Evolutionary conservation across 2,888 invertebrate species (phyloP).

Genomic region (Bombylius discolor): DNA sequence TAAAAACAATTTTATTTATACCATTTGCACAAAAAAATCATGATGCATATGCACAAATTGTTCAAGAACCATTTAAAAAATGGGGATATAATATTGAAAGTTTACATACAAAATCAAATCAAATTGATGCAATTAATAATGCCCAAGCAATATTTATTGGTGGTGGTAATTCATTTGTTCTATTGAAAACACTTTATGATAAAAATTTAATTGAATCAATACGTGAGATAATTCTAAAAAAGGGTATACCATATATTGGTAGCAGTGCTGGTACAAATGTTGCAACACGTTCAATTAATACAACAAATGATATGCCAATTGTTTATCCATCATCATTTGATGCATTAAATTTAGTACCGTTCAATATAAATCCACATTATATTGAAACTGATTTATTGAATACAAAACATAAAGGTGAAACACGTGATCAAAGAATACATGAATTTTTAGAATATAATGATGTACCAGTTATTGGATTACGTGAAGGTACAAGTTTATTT

Average conservation of each 20-base stretch:
- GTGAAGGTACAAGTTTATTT: constrained; percentile 55
- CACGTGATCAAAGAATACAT: constrained; percentile 56
- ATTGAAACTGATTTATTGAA: constrained; percentile 43
- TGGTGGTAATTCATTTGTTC: constrained; percentile 68
- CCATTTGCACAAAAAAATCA: constrained; percentile 60
- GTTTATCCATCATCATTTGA: constrained; percentile 57
- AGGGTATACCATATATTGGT: constrained; percentile 59
- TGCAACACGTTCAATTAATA: constrained; percentile 63
- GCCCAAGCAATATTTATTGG: constrained; percentile 65
- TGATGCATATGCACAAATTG: constrained; percentile 49
- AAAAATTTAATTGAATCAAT: constrained; percentile 50
- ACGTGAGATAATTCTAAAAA: constrained; percentile 43
- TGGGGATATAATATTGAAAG: constrained; percentile 55
- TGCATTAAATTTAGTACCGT: constrained; percentile 59
- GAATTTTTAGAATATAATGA: constrained; percentile 52
- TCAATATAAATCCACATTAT: constrained; percentile 79
- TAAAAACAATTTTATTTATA: constrained; percentile 53
- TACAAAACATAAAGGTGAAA: constrained; percentile 62
- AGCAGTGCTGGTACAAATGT: constrained; percentile 76
- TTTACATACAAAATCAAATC: constrained; percentile 47
- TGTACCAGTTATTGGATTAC: constrained; percentile 52
- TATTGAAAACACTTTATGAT: constrained; percentile 58
- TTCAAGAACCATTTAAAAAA: constrained; percentile 44
- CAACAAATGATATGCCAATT: constrained; percentile 84
- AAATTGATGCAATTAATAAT: constrained; percentile 41